A percentile compares a stretch with the other conserved stretches of the same genome.
phyloP scores from a whole-genome alignment of 2,797 vertebrate genomes.

The Phataginus tricuspis region DNA sequence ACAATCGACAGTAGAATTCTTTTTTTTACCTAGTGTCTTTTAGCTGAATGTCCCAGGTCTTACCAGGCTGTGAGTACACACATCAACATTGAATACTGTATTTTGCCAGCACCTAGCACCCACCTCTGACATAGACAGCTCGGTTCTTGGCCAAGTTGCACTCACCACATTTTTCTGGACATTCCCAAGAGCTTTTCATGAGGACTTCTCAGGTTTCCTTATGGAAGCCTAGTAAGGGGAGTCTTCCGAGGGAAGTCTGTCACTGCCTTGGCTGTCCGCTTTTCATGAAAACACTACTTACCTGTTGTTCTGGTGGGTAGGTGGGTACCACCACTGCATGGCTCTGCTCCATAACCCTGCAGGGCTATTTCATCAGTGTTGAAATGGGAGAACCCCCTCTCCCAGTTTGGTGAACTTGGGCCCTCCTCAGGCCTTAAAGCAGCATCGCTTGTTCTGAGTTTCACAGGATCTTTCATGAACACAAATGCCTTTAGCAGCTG shows the following conservation, averaged over 20 bases:
- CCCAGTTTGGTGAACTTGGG: neutral
- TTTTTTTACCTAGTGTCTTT: neutral
- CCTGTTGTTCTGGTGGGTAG: neutral
- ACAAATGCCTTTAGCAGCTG: neutral
- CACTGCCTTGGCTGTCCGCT: neutral
- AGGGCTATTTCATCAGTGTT: neutral
- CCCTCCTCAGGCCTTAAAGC: neutral
- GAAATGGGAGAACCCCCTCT: neutral
- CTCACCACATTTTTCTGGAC: neutral
- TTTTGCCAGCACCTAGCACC: neutral
- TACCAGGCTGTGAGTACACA: neutral
- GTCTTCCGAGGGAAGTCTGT: neutral
- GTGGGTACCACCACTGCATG: fast-evolving
- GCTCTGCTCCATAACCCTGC: neutral
- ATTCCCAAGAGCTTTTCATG: neutral
- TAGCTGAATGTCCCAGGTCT: neutral
- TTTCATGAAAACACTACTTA: neutral
- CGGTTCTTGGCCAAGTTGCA: neutral
- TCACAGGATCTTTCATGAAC: neutral
- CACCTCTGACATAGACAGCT: neutral
- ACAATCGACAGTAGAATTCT: neutral
- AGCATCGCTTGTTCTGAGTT: neutral
- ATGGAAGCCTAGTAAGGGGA: neutral
- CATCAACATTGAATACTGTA: too few species aligned
- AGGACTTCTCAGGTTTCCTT: neutral